Base-by-base conservation (phyloP, 2,797 vertebrate genomes). In the Bradypodion pumilum region DNA sequence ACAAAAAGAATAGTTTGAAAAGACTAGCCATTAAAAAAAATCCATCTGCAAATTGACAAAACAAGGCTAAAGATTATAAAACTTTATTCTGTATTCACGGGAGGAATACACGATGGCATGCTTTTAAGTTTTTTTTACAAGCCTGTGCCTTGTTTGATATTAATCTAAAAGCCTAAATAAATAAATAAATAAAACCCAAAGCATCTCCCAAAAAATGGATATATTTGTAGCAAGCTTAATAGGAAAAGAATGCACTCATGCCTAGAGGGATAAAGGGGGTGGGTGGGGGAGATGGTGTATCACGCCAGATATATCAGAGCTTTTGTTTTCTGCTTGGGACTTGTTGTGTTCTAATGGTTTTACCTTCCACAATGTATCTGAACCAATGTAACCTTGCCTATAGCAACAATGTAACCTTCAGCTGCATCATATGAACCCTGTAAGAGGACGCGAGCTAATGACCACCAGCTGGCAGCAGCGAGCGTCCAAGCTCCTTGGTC, bases 281-380 rank as follows among this genome's bases (percentile, higher is more conserved):
- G 5, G 72, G 13, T 46, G 8, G n/a, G 85, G 90, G 90, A 74
- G 23, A 62, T 81, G 90, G 90, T 86, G 82, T 83, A 70, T 59
- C 56, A 63, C 86, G 70, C 79, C 82, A 86, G 86, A 82, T 89
- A 90, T 66, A 82, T 27, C 69, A 78, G 1, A 82, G 46, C 77
- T 56, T 93, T 93, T 93, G 87, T 87, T 93, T 91, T 89, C 83
- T 69, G 88, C 92, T 92, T 82, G 89, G 78, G 82, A 81, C 35
- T 74, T n/a, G n/a, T n/a, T n/a, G n/a, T n/a, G n/a, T n/a, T n/a
- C n/a, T n/a, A n/a, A n/a, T n/a, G n/a, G n/a, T n/a, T n/a, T n/a
- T n/a, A n/a, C n/a, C n/a, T n/a, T n/a, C n/a, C n/a, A n/a, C n/a
- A n/a, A n/a, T n/a, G n/a, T n/a, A n/a, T n/a, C n/a, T n/a, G n/a